Evolutionary conservation across 2,113 vertebrate genomes (phyloP), one percentile per base, ranked within the genome.

Genomic region (Empidonax alnorum): DNA sequence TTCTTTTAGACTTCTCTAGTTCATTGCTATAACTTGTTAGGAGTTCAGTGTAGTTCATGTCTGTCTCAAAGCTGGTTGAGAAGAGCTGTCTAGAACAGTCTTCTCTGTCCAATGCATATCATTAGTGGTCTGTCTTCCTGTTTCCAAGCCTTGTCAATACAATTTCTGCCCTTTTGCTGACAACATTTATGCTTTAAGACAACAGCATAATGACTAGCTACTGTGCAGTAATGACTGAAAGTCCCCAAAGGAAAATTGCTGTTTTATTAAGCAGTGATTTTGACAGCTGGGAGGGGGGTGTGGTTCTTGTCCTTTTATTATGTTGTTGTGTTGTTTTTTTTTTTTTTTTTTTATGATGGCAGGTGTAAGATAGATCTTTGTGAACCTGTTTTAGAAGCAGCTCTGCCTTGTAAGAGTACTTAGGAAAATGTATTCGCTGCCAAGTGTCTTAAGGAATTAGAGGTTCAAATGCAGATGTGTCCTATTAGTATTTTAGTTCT

Each of bases 71-170:
- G 39, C 4, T 30, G 9, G 42, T 14, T 20, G 68, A 41, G 59
- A 61, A 37, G 71, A 66, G 82, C 78, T 62, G 46, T 30, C 75
- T 62, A 10, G 66, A 92, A 5, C 44, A 86, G 61, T 61, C 7
- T 4, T 73, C 52, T 24, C 31, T 66, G 65, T 68, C 76, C 49
- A 65, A 12, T 3, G 4, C 8, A 0, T 56, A 31, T 46, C 35
- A 8, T 78, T 35, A 86, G 56, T 80, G 68, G 6, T 83, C 49
- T 50, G 63, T 85, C 78, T 37, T 76, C 59, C 42, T 3, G 2
- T 63, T 86, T 46, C 56, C 86, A 82, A 75, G 86, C 84, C 83
- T 82, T 90, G 83, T 94, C 95, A 84, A 75, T 93, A 81, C 85
- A 68, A 79, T 93, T 82, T 42, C 61, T 87, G 63, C 83, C 66